A percentile compares a stretch with the other conserved stretches of the same genome.
phyloP scores from a whole-genome alignment of 2,797 vertebrate genomes.

The Lepus townsendii region DNA sequence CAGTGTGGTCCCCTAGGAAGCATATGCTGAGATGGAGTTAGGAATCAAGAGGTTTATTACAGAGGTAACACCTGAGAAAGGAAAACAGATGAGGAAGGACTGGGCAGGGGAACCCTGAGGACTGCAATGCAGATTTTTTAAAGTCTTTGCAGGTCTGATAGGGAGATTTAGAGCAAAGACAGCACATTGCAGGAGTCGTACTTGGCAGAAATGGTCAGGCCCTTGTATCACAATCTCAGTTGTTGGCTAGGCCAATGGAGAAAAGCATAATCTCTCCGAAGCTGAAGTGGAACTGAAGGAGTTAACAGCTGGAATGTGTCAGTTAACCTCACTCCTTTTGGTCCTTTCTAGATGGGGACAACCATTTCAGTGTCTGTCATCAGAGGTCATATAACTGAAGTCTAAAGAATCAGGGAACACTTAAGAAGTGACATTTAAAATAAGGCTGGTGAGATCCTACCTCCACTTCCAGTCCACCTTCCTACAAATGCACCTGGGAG shows the following conservation, averaged over 20 bases:
- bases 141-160: neutral
- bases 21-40: slow-evolving; percentile 9
- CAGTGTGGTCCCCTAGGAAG: neutral
- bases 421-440: slow-evolving; percentile 29
- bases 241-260: neutral
- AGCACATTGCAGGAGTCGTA: neutral
- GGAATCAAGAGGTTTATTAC: neutral
- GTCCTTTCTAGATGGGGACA: neutral
- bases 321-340: neutral
- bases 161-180: neutral
- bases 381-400: neutral
- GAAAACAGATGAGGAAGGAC: neutral
- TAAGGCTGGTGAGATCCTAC: neutral
- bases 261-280: neutral
- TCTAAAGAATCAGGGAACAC: neutral
- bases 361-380: slow-evolving; percentile 1
- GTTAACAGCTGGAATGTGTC: neutral
- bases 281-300: neutral
- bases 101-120: neutral
- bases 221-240: neutral
- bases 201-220: neutral
- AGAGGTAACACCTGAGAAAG: neutral
- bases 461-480: no score
- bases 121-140: neutral
- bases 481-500: no score